Percentiles rank a stretch among this genome's conserved stretches.
phyloP scores from a whole-genome alignment of 2,888 invertebrate genomes.

The Platycheirus albimanus region DNA sequence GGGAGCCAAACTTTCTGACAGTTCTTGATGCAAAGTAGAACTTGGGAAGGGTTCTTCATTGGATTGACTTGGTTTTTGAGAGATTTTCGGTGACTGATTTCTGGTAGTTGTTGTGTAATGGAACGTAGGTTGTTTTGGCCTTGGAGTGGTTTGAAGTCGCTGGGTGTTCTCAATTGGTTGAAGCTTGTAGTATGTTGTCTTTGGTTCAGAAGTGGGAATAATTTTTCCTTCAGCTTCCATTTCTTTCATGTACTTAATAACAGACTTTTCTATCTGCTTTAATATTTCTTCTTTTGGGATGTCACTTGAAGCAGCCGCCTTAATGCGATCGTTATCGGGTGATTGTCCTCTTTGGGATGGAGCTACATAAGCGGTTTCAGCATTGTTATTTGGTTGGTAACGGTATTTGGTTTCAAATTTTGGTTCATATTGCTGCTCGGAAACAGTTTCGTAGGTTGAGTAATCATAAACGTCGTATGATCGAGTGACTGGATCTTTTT shows the following conservation, averaged over 20 bases:
- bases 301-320: slow-evolving; percentile 80
- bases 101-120: slow-evolving; percentile 51
- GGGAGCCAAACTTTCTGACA: slow-evolving; percentile 78
- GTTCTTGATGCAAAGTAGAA: slow-evolving; percentile 67
- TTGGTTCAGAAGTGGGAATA: slow-evolving; percentile 77
- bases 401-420: slow-evolving; percentile 75
- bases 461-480: slow-evolving; percentile 77
- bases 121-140: slow-evolving; percentile 71
- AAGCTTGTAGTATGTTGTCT: slow-evolving; percentile 78
- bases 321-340: slow-evolving; percentile 74
- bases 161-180: slow-evolving; percentile 77
- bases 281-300: slow-evolving; percentile 81
- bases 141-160: slow-evolving; percentile 79
- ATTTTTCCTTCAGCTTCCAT: slow-evolving; percentile 81
- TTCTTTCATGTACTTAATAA: slow-evolving; percentile 82
- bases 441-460: slow-evolving; percentile 59
- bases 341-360: slow-evolving; percentile 34
- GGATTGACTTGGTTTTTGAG: slow-evolving; percentile 35
- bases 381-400: slow-evolving; percentile 73
- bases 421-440: slow-evolving; percentile 66
- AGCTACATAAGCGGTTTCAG: slow-evolving; percentile 62
- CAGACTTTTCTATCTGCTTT: slow-evolving; percentile 82
- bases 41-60: slow-evolving; percentile 36
- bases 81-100: slow-evolving; percentile 60
- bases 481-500: slow-evolving; percentile 78